phyloP scores from a whole-genome alignment of 64 coral and sea anemone genomes.

The Pachyseris speciosa region DNA sequence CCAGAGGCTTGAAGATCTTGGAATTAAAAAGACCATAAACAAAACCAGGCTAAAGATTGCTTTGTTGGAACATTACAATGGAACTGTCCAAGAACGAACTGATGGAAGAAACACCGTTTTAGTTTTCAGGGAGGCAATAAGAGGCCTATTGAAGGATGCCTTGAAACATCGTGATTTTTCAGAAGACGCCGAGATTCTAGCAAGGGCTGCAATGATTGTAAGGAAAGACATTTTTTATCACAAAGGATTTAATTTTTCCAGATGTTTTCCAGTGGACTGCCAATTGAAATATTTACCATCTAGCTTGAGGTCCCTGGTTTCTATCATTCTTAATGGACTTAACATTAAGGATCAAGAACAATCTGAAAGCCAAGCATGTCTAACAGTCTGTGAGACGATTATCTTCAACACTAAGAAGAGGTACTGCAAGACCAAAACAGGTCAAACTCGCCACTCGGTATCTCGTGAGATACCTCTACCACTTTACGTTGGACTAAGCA shows the following conservation, averaged over 20 bases:
- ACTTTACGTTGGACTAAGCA: conserved; percentile 47
- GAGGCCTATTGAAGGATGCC: too few species aligned
- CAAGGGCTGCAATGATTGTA: conserved; percentile 65
- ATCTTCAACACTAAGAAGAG: conserved; percentile 61
- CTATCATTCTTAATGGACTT: conserved; percentile 63
- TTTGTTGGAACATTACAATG: too few species aligned
- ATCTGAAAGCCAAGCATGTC: conserved; percentile 30
- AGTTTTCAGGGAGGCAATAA: too few species aligned
- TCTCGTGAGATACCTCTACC: conserved; percentile 54
- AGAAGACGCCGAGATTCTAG: conserved; percentile 63
- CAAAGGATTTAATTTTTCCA: conserved; percentile 50
- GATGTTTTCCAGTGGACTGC: conserved; percentile 47
- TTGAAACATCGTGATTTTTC: too few species aligned
- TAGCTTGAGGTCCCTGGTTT: conserved; percentile 56
- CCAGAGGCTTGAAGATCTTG: too few species aligned
- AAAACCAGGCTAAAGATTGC: too few species aligned
- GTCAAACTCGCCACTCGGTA: conserved; percentile 33
- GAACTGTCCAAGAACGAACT: too few species aligned
- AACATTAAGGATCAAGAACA: conserved; percentile 13
- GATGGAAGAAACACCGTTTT: too few species aligned
- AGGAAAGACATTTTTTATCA: conserved; percentile 69
- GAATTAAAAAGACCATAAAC: too few species aligned
- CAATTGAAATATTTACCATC: conserved; percentile 38
- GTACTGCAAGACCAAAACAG: conserved; percentile 26
- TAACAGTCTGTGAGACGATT: conserved; percentile 72